Evolutionary conservation across 1,140 invertebrate genomes (phyloP).

Genomic region (Vanessa atalanta): DNA sequence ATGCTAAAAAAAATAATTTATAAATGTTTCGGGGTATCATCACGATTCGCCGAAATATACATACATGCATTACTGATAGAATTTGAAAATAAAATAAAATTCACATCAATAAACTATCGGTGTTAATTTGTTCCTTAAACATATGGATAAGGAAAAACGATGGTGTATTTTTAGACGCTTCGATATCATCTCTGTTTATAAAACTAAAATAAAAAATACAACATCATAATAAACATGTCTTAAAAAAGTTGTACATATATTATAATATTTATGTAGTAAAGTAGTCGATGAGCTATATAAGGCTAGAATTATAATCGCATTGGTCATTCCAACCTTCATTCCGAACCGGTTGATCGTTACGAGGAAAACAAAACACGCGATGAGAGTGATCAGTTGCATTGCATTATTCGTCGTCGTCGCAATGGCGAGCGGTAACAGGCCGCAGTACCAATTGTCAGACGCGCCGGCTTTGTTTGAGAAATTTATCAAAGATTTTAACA

Average conservation of each 20-base stretch:
- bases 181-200: too few species aligned
- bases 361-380: not conserved
- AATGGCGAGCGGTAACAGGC: constrained; percentile 24
- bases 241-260: not conserved
- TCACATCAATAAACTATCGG: too few species aligned
- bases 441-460: constrained; percentile 34
- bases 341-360: not conserved
- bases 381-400: constrained; percentile 15
- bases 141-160: too few species aligned
- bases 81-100: too few species aligned
- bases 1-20: too few species aligned
- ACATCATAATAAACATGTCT: not conserved
- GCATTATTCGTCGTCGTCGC: constrained; percentile 5
- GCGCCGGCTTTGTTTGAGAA: constrained; percentile 37
- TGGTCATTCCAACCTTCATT: constrained; percentile 5
- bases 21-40: too few species aligned
- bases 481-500: constrained; percentile 38
- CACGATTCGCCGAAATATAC: too few species aligned
- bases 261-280: not conserved
- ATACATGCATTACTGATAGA: too few species aligned
- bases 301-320: not conserved
- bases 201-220: not conserved
- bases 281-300: not conserved
- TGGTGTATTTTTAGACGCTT: too few species aligned
- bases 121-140: too few species aligned